These are phyloP conservation scores for Hydroisotoma schaefferi DNA, from an alignment of 2,888 invertebrate genomes.

Conservation along the genomic window DNA sequence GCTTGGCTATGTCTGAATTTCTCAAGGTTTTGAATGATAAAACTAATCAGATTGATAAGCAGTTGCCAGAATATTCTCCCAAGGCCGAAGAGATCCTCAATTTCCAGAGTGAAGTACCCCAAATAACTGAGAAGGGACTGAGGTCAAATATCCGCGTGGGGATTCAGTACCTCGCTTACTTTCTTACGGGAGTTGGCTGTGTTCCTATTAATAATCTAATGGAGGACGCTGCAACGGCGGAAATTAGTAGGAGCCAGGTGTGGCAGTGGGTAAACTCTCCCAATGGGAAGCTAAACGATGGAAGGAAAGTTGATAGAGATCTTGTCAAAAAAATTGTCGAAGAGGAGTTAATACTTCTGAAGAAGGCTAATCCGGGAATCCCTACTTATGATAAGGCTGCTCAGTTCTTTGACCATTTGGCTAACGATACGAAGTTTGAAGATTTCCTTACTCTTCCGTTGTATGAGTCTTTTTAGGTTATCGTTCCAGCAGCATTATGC, in stretches of 20 bases:
- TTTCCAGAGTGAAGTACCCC: conserved; percentile 20
- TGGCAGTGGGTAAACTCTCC: conserved; percentile 42
- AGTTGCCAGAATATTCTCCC: conserved; percentile 20
- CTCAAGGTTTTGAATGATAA: conserved; percentile 25
- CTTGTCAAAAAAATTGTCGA: conserved; percentile 30
- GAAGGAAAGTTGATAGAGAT: conserved; percentile 31
- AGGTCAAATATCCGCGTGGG: conserved; percentile 30
- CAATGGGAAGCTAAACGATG: conserved; percentile 36
- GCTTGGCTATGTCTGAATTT: conserved; percentile 29
- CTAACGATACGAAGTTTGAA: conserved; percentile 26
- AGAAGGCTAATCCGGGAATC: conserved; percentile 8
- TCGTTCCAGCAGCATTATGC: too few species aligned
- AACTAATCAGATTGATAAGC: conserved; percentile 35
- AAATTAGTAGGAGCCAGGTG: conserved; percentile 38
- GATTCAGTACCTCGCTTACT: conserved; percentile 34
- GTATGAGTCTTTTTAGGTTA: conserved; percentile 34
- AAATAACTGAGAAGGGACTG: conserved; percentile 36
- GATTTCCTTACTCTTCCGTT: conserved; percentile 40
- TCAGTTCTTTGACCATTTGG: conserved; percentile 28
- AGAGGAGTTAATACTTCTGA: conserved; percentile 31
- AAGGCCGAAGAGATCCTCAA: conserved; percentile 31
- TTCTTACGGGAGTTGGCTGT: conserved; percentile 36
- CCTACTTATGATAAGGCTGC: conserved; percentile 39
- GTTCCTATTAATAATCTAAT: conserved; percentile 39
- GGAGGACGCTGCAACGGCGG: conserved; percentile 43